Conservation (phyloP, 2,888 invertebrate species). For the Axea sp. region DNA sequence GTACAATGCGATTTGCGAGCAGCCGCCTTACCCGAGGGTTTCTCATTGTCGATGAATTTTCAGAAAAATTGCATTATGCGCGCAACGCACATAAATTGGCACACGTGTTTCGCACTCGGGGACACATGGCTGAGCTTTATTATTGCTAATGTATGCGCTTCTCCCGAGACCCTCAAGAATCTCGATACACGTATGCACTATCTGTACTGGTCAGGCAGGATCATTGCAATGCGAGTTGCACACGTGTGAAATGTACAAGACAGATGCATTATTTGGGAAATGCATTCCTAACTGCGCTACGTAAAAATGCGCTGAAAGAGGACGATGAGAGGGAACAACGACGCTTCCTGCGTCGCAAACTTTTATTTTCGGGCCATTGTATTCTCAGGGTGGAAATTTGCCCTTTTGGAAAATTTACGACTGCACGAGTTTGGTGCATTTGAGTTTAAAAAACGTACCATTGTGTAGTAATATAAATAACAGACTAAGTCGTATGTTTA, state of each 20-base stretch:
- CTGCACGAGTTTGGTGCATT: too few relatives aligned
- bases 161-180: conserved; percentile 59
- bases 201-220: conserved; percentile 67
- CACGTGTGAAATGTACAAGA: conserved; percentile 61
- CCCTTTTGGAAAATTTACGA: too few relatives aligned
- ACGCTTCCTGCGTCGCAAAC: conserved; percentile 23
- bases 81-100: conserved; percentile 42
- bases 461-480: too few relatives aligned
- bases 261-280: conserved; percentile 58
- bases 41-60: conserved; percentile 61
- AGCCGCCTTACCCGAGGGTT: conserved; percentile 14
- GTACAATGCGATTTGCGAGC: conserved; percentile 24
- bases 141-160: conserved; percentile 66
- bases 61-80: conserved; percentile 65
- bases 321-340: conserved; percentile 22
- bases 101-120: conserved; percentile 59
- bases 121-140: conserved; percentile 64
- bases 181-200: conserved; percentile 38
- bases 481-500: too few relatives aligned
- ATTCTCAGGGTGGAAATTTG: too few relatives aligned
- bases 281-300: conserved; percentile 42
- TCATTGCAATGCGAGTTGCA: conserved; percentile 46
- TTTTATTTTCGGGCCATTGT: too few relatives aligned
- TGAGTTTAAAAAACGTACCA: too few relatives aligned
- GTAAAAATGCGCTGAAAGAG: conserved; percentile 31